Conservation (phyloP, 2,113 vertebrate species). For the Entelurus aequoreus region DNA sequence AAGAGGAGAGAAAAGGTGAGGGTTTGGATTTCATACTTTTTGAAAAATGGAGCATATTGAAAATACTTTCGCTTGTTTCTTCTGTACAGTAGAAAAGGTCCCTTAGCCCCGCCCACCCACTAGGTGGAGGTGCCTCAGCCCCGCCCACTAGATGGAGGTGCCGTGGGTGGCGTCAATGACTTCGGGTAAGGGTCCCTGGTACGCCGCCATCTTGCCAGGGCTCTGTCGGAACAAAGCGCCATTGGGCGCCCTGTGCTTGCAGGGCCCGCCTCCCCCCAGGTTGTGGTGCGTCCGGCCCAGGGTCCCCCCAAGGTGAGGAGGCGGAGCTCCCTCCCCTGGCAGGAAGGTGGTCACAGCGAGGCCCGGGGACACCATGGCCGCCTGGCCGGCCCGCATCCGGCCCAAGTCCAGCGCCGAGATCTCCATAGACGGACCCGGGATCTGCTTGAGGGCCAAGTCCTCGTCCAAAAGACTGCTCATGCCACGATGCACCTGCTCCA, state of each 20-base stretch:
- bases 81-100: constrained; percentile 80
- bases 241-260: constrained; percentile 98
- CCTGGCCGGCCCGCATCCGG: constrained; percentile 82
- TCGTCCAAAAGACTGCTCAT: constrained; percentile 98
- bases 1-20: no score
- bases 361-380: constrained; percentile 69
- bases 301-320: constrained; percentile 80
- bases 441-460: constrained; percentile 97
- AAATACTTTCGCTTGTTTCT: constrained; percentile 99
- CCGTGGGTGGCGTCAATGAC: constrained; percentile 90
- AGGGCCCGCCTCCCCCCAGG: constrained; percentile 82
- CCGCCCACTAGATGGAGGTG: constrained; percentile 86
- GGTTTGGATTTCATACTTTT: constrained; percentile 38
- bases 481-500: constrained; percentile 95
- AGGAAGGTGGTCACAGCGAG: constrained; percentile 94
- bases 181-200: constrained; percentile 94
- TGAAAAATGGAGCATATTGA: constrained; percentile 99
- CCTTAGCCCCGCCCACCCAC: no score
- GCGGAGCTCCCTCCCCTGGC: constrained; percentile 78
- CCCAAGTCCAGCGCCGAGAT: constrained; percentile 96
- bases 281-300: constrained; percentile 87
- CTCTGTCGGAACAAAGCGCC: constrained; percentile 98
- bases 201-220: constrained; percentile 94
- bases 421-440: constrained; percentile 91
- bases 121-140: no score